Percentiles rank a stretch among this genome's conserved stretches.
Conservation (phyloP, 2,797 vertebrate species). For the Glossophaga mutica region DNA sequence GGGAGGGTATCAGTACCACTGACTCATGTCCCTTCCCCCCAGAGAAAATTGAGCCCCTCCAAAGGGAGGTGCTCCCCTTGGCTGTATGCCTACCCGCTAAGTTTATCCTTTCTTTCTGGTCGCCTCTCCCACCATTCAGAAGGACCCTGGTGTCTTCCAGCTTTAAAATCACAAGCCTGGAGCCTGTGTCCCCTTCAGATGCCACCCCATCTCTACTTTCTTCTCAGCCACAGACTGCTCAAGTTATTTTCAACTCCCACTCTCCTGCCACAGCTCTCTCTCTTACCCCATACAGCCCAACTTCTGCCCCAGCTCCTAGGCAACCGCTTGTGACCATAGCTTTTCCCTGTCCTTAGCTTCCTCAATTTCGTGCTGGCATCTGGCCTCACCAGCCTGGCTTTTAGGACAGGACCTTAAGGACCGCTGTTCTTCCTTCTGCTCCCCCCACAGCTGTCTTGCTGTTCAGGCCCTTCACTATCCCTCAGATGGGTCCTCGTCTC, state of each 20-base stretch:
- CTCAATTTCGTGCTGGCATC: not conserved
- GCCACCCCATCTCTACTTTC: not conserved
- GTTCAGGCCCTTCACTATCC: too few relatives aligned
- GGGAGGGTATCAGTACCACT: not conserved
- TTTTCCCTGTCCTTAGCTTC: not conserved
- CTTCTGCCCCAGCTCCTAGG: not conserved
- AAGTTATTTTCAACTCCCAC: not conserved
- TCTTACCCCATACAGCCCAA: not conserved
- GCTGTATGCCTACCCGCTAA: not conserved
- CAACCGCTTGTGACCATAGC: fast-evolving
- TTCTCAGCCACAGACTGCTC: not conserved
- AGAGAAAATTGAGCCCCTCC: not conserved
- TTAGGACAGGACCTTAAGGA: not conserved
- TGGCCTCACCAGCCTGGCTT: not conserved
- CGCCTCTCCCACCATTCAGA: not conserved
- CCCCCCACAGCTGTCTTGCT: not conserved
- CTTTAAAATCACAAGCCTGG: not conserved
- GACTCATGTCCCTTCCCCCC: not conserved
- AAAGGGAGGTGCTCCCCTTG: not conserved
- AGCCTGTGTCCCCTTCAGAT: not conserved
- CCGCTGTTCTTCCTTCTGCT: not conserved
- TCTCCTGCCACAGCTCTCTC: not conserved
- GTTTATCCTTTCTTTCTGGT: not conserved
- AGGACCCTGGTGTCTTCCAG: not conserved
- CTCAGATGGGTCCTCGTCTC: not conserved